A percentile compares a stretch with the other conserved stretches of the same genome.
Evolutionary conservation across 1,140 invertebrate species (phyloP).

Genomic region (Drosophila simulans): DNA sequence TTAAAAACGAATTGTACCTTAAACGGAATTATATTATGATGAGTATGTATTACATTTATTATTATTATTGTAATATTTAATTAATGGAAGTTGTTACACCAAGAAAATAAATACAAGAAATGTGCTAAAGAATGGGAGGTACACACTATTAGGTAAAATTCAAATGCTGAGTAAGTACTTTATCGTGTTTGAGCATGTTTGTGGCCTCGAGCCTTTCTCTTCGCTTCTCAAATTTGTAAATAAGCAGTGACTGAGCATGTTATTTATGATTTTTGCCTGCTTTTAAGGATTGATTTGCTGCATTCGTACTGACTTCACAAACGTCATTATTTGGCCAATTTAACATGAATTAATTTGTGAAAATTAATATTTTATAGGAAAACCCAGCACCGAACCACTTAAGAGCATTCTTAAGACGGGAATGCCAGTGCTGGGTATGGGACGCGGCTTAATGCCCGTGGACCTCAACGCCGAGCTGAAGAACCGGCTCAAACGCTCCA

Average conservation of each 20-base stretch:
- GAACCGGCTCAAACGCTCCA: conserved; percentile 78
- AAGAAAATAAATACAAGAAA: conserved; percentile 65
- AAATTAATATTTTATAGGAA: conserved; percentile 18
- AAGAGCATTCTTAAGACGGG: conserved; percentile 86
- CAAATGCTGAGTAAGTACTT: conserved; percentile 38
- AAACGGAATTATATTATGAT: conserved; percentile 71
- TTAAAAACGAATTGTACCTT: conserved; percentile 76
- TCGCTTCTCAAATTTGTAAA: neutral
- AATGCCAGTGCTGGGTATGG: conserved; percentile 52
- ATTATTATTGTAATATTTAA: conserved; percentile 67
- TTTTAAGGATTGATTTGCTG: conserved; percentile 21
- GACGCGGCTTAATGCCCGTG: conserved; percentile 74
- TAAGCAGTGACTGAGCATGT: conserved; percentile 4
- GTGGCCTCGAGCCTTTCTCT: neutral
- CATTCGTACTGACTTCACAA: neutral
- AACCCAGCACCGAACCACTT: conserved; percentile 39
- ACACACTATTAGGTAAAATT: neutral
- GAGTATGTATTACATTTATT: conserved; percentile 56
- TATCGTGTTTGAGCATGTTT: conserved; percentile 13
- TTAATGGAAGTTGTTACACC: conserved; percentile 68
- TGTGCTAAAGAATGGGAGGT: conserved; percentile 49
- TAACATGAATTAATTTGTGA: neutral
- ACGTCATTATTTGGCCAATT: neutral
- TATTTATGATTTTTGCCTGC: conserved; percentile 21
- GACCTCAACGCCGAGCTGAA: conserved; percentile 82